phyloP scores from a whole-genome alignment of 2,797 vertebrate genomes.

The Odontamblyopus rebecca region DNA sequence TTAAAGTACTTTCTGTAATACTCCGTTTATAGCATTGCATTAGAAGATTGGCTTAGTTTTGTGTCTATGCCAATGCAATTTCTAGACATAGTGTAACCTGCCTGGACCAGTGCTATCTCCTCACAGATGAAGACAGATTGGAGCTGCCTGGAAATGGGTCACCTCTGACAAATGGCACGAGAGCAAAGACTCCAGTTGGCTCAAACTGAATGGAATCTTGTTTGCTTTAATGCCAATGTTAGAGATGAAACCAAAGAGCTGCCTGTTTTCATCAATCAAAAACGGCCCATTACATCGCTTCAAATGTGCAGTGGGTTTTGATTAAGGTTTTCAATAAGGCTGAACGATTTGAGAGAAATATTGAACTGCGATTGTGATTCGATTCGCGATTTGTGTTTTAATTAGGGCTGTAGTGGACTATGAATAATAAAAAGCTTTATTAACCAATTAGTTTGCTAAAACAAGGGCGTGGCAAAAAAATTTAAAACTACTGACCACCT shows the following conservation, averaged over 20 bases:
- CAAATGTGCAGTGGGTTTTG: too few species aligned
- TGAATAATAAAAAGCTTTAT: too few species aligned
- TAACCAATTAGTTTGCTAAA: too few species aligned
- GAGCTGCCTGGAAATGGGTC: conserved; percentile 8
- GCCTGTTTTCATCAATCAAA: too few species aligned
- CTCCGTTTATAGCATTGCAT: background rate
- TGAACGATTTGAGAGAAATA: too few species aligned
- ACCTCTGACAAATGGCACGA: background rate
- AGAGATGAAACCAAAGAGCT: background rate
- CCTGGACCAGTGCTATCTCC: background rate
- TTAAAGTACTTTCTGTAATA: background rate
- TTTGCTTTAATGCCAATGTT: background rate
- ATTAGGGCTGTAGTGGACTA: too few species aligned
- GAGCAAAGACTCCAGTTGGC: background rate
- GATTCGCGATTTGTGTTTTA: too few species aligned
- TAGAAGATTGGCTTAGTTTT: background rate
- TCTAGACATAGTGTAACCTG: conserved; percentile 3
- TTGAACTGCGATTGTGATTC: too few species aligned
- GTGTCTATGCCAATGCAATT: background rate
- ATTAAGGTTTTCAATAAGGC: too few species aligned
- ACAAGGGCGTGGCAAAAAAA: too few species aligned
- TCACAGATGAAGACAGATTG: conserved; percentile 7
- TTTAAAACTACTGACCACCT: too few species aligned
- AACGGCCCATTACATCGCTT: too few species aligned
- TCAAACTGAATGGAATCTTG: background rate